phyloP scores from a whole-genome alignment of 2,888 invertebrate species.

The Hoplodrina blanda region DNA sequence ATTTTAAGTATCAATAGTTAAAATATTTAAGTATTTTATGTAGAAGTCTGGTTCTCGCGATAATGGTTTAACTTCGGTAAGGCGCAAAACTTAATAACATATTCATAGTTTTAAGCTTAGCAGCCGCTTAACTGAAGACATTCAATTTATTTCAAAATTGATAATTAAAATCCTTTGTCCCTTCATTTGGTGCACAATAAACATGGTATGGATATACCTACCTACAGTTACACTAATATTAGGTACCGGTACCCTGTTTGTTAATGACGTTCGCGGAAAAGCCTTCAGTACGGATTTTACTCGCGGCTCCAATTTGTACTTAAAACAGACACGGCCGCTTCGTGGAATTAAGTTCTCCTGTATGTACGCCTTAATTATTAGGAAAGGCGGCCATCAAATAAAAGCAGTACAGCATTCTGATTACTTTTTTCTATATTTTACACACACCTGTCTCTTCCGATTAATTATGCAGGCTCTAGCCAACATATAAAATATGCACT shows the following conservation, averaged over 20 bases:
- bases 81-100: background rate
- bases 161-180: background rate
- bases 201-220: background rate
- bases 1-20: conserved; percentile 17
- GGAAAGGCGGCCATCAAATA: conserved; percentile 1
- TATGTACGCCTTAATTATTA: conserved; percentile 21
- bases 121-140: background rate
- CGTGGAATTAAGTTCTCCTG: conserved; percentile 22
- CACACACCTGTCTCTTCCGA: no score
- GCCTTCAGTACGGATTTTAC: conserved; percentile 4
- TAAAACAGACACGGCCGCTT: conserved; percentile 14
- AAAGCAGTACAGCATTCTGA: background rate
- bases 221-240: conserved; percentile 8
- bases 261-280: conserved; percentile 35
- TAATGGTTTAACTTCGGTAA: conserved; percentile 8
- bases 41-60: background rate
- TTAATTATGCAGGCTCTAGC: no score
- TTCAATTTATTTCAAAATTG: background rate
- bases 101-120: background rate
- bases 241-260: conserved; percentile 6
- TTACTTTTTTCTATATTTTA: background rate
- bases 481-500: no score
- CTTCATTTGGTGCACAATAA: background rate
- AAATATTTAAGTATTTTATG: conserved; percentile 22
- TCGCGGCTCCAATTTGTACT: conserved; percentile 24